Evolutionary conservation across 1,140 invertebrate genomes (phyloP).

Genomic region (Drosophila seguyi): DNA sequence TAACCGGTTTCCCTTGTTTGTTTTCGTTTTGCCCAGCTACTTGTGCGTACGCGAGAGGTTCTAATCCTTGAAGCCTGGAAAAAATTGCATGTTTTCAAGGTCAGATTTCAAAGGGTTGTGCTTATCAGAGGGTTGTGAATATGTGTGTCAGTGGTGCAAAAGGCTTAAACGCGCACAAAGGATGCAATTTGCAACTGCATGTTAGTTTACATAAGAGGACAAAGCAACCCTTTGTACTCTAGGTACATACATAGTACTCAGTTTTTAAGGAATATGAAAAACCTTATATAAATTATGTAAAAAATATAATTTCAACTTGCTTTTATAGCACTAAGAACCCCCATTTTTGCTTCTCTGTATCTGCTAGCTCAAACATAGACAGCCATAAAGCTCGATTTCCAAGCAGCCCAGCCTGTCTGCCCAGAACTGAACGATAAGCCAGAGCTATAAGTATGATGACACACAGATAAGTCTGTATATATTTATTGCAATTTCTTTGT

Average conservation of each 20-base stretch:
- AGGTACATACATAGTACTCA: neutral
- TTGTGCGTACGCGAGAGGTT: constrained; percentile 38
- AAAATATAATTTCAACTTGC: too few species aligned
- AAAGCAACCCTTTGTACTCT: neutral
- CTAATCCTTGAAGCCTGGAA: constrained; percentile 44
- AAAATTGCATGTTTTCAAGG: constrained; percentile 41
- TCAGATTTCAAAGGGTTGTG: constrained; percentile 19
- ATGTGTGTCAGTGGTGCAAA: constrained; percentile 69
- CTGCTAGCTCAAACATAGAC: constrained; percentile 10
- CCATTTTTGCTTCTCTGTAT: neutral
- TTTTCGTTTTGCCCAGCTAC: constrained; percentile 29
- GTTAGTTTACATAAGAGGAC: neutral
- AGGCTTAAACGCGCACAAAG: constrained; percentile 15
- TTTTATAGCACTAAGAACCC: neutral
- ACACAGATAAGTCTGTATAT: constrained; percentile 23
- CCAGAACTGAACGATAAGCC: constrained; percentile 34
- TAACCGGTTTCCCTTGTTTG: constrained; percentile 66
- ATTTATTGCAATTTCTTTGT: constrained; percentile 36
- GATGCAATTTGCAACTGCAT: constrained; percentile 29
- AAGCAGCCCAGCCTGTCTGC: constrained; percentile 3
- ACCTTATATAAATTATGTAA: neutral
- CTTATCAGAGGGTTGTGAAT: constrained; percentile 13
- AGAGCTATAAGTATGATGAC: constrained; percentile 3
- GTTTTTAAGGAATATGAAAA: neutral
- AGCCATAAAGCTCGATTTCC: constrained; percentile 10